phyloP scores from a whole-genome alignment of 2,888 invertebrate genomes.

The Caenorhabditis virilis region DNA sequence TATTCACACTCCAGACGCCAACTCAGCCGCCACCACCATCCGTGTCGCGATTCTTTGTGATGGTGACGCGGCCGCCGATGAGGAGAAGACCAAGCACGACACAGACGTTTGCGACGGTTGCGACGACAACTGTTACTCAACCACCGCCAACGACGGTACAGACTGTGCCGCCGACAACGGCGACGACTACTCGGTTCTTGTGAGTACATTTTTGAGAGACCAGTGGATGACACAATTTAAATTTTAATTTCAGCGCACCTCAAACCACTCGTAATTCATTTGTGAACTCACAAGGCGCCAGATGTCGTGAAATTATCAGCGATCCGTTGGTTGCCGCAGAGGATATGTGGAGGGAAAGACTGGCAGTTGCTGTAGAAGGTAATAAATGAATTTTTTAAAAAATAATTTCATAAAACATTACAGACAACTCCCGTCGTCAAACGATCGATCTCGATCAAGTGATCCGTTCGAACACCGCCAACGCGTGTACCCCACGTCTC shows the following conservation, averaged over 20 bases:
- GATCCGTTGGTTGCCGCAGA: constrained; percentile 63
- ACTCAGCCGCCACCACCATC: constrained; percentile 25
- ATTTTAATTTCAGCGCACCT: constrained; percentile 13
- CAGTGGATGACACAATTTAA: constrained; percentile 6
- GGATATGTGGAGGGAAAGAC: constrained; percentile 58
- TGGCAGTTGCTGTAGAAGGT: constrained; percentile 60
- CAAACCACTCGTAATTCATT: constrained; percentile 29
- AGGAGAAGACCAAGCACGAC: constrained; percentile 14
- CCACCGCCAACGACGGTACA: constrained; percentile 23
- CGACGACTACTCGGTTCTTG: constrained; percentile 2
- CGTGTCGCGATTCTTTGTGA: constrained; percentile 30
- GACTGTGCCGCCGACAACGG: constrained; percentile 14
- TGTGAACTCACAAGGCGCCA: constrained; percentile 13
- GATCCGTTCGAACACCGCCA: constrained; percentile 63
- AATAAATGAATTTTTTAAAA: too few relatives aligned
- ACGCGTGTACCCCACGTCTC: constrained; percentile 66
- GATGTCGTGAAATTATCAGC: constrained; percentile 59
- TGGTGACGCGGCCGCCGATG: constrained; percentile 12
- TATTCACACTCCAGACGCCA: constrained; percentile 30
- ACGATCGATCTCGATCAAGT: constrained; percentile 57
- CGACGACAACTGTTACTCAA: constrained; percentile 14
- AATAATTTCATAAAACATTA: background rate
- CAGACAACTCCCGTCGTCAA: constrained; percentile 50
- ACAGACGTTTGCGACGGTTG: constrained; percentile 18
- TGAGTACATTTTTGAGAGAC: background rate